Evolutionary conservation across 2,888 invertebrate species (phyloP), one percentile per base, ranked within the genome.

Genomic region (Pammene aurita): DNA sequence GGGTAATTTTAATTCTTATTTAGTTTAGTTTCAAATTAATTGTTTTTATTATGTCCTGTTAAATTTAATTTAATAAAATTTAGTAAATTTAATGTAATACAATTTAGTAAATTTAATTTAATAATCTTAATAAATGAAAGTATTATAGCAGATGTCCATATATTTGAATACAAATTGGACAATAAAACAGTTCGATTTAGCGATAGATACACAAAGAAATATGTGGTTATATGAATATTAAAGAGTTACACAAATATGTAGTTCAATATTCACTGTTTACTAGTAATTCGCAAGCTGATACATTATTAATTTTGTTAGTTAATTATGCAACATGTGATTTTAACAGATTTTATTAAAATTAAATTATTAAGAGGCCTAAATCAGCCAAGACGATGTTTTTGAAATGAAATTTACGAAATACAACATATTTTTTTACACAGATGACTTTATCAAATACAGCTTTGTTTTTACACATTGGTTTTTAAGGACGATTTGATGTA

Each of bases 161-260:
- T 56, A 60, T 44, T 46, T 60, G 48, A 60, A 34, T 34, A 0
- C 4, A 26, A 26, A 26, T 26, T 26, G 46, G 18, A 16, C 9
- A 61, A 67, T 67, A 61, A 61, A 67, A 38, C 14, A n/a, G 9
- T 38, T 67, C 54, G 54, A 54, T 61, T 46, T 46, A 42, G 60
- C 44, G 52, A 54, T 48, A 13, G 18, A 60, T 18, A 46, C 38
- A 16, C 26, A 54, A 66, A 60, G 18, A 41, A 61, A 26, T n/a
- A 54, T 18, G 7, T 14, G 5, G 44, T 16, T 26, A 35, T 50
- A 38, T 67, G 61, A 55, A 61, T 67, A 67, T 67, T 48, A 11
- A 67, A 55, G 4, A 55, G 54, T 16, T 16, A 61, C 35, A 11
- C 34, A 48, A 16, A 35, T 61, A 48, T 57, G 13, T 61, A 61